A percentile compares a stretch with the other conserved stretches of the same genome.
phyloP scores from a whole-genome alignment of 2,888 invertebrate genomes.

The Hypsopygia costalis region DNA sequence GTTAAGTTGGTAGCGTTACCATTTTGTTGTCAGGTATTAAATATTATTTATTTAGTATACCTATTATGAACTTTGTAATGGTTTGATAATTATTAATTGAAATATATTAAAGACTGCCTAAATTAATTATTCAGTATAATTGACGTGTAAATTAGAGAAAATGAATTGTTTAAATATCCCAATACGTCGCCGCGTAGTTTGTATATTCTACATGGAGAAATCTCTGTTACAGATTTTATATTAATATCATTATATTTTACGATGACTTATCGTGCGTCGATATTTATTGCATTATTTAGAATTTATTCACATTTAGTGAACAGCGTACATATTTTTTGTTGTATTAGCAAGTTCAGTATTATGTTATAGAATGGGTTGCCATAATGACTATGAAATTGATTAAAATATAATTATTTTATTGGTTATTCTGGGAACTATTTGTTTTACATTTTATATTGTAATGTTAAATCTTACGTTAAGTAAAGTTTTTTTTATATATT shows the following conservation, averaged over 20 bases:
- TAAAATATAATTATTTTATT: conserved; percentile 47
- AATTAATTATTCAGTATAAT: conserved; percentile 72
- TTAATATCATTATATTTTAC: conserved; percentile 12
- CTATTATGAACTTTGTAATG: conserved; percentile 53
- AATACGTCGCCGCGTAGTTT: conserved; percentile 29
- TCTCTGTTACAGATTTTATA: conserved; percentile 8
- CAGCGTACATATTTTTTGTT: conserved; percentile 71
- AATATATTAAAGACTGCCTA: conserved; percentile 78
- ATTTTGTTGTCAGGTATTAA: conserved; percentile 63
- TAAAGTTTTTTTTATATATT: conserved; percentile 48
- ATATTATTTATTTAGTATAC: conserved; percentile 63
- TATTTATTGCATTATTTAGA: conserved; percentile 28
- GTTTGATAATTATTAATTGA: conserved; percentile 63
- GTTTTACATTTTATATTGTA: conserved; percentile 51
- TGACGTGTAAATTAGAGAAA: conserved; percentile 57
- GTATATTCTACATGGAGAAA: conserved; percentile 12
- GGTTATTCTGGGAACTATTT: conserved; percentile 49
- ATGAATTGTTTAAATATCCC: conserved; percentile 44
- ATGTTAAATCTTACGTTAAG: conserved; percentile 54
- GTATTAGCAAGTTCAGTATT: conserved; percentile 79
- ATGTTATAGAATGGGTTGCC: conserved; percentile 66
- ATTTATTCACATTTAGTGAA: conserved; percentile 32
- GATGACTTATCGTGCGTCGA: conserved; percentile 35
- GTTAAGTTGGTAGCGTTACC: conserved; percentile 69
- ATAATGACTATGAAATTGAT: conserved; percentile 71